Percentiles rank a stretch among this genome's conserved stretches.
Evolutionary conservation across 2,113 vertebrate genomes (phyloP).

Genomic region (Nettapus auritus): DNA sequence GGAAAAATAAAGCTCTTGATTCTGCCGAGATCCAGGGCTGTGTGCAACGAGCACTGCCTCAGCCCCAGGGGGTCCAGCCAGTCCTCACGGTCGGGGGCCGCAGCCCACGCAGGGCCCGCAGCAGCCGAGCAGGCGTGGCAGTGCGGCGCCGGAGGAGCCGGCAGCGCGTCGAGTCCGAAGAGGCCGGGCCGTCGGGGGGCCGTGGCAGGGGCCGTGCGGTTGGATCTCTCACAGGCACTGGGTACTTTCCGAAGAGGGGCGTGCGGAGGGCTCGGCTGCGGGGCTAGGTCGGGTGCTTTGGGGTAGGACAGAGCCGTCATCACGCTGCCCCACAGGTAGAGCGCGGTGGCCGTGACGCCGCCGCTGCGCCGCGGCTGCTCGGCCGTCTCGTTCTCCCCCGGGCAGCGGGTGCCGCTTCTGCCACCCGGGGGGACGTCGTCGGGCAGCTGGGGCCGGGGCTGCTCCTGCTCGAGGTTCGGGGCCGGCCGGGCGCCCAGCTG

Average conservation of each 20-base stretch:
- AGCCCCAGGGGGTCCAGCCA: slow-evolving; percentile 59
- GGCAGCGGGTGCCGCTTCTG: slow-evolving; percentile 15
- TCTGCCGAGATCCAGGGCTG: slow-evolving; percentile 74
- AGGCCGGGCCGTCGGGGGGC: neutral
- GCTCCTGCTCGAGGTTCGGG: neutral
- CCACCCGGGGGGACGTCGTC: neutral
- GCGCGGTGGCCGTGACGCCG: slow-evolving; percentile 54
- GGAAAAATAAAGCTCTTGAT: slow-evolving; percentile 81
- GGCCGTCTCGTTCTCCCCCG: neutral
- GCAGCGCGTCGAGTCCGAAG: neutral
- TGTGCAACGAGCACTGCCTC: slow-evolving; percentile 71
- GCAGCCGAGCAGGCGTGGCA: neutral
- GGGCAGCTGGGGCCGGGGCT: neutral
- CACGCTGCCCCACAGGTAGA: slow-evolving; percentile 87
- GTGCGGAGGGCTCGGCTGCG: neutral
- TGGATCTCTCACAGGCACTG: slow-evolving; percentile 73
- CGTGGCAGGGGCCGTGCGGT: slow-evolving; percentile 62
- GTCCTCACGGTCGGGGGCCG: neutral
- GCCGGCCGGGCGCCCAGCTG: slow-evolving; percentile 34
- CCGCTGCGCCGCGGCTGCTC: neutral
- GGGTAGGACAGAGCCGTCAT: slow-evolving; percentile 80
- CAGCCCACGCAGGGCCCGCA: neutral
- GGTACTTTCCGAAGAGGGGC: slow-evolving; percentile 58
- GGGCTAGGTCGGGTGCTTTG: slow-evolving; percentile 29
- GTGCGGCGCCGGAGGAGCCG: neutral